Conservation (phyloP, 2,113 vertebrate genomes). For the Macroglossus sobrinus region DNA sequence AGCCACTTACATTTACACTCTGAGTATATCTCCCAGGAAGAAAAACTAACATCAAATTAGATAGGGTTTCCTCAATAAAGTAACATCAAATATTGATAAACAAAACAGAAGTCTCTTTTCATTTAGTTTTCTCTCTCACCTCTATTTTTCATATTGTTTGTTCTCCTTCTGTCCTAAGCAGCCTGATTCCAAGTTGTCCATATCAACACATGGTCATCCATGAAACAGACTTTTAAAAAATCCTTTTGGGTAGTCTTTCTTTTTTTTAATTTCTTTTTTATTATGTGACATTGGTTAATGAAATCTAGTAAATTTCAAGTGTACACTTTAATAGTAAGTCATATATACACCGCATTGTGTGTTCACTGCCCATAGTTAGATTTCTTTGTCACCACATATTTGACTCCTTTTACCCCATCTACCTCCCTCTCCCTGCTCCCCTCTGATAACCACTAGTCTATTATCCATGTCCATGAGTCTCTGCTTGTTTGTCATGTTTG, state of each 20-base stretch:
- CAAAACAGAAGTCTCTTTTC: background rate
- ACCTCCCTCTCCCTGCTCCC: too few species aligned
- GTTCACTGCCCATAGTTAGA: too few species aligned
- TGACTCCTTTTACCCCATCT: too few species aligned
- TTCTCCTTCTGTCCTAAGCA: background rate
- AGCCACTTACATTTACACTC: background rate
- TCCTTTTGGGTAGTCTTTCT: background rate
- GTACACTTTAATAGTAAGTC: too few species aligned
- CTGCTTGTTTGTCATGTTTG: too few species aligned
- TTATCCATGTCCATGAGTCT: too few species aligned
- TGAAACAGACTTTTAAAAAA: background rate
- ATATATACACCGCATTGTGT: too few species aligned
- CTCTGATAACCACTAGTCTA: too few species aligned
- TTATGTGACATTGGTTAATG: too few species aligned
- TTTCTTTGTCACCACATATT: too few species aligned
- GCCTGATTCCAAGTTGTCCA: background rate
- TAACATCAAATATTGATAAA: background rate
- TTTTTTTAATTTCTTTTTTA: background rate
- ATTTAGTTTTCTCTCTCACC: background rate
- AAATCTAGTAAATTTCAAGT: too few species aligned
- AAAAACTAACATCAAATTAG: background rate
- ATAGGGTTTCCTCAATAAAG: background rate
- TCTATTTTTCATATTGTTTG: background rate
- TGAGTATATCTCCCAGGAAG: background rate
- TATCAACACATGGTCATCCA: background rate